Evolutionary conservation across 1,140 invertebrate genomes (phyloP), one percentile per base, ranked within the genome.

Genomic region (Papilio polyxenes): DNA sequence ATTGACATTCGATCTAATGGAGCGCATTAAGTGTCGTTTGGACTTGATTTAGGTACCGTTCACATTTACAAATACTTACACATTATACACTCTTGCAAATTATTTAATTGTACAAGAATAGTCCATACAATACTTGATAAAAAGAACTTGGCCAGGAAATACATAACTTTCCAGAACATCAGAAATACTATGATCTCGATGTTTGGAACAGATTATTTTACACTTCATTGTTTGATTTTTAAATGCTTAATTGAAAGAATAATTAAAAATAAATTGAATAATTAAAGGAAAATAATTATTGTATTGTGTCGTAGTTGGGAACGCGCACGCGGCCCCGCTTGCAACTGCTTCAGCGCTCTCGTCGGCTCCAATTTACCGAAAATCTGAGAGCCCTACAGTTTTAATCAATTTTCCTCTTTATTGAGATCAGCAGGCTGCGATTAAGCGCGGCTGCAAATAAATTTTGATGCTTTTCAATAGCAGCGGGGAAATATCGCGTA

Each of bases 1-100:
- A 87, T 88, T 88, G 87, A 87, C 87, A 87, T 87, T 88, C 87
- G 85, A 87, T 88, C 87, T 85, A 85, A 82, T 83, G 80, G 78
- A 82, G 82, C 72, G 80, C 76, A 83, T 85, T 83, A 82, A 85
- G 84, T 87, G 83, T 78, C 75, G 83, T 74, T 74, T 80, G 48
- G 80, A 59, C 82, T 82, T 81, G 53, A 78, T 40, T 81, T 85
- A 44, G 53, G 23, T 51, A 23, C 53, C 51, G 78, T 79, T 75
- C 56, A 72, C 83, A 82, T 53, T 81, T 11, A 76, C 74, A 8
- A 0, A 59, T 59, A 59, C n/a, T 20, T 59, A 59, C 51, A 51
- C 11, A 51, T 51, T 51, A 51, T 11, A 59, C n/a, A 7, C 8
- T 80, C 72, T 65, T 56, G 77, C 65, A 84, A 51, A 11, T 13